Evolutionary conservation across 2,888 invertebrate genomes (phyloP).

Genomic region (Drosophila rubida): DNA sequence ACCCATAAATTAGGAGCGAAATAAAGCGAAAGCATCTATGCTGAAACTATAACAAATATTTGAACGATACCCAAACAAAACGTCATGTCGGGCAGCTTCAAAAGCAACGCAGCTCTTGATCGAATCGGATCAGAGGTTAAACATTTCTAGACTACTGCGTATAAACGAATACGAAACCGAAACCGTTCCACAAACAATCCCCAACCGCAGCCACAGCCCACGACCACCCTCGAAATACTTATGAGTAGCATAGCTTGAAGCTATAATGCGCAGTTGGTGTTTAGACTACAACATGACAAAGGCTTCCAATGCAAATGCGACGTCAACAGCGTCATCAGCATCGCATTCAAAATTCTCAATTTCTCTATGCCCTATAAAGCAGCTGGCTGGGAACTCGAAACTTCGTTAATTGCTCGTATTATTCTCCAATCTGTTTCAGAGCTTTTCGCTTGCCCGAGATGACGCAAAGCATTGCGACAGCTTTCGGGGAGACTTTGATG

Average conservation of each 20-base stretch:
- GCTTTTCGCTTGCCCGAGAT: conserved; percentile 15
- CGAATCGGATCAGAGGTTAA: conserved; percentile 27
- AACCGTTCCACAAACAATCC: background rate
- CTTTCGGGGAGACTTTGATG: conserved; percentile 27
- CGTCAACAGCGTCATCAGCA: conserved; percentile 17
- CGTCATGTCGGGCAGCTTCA: conserved; percentile 50
- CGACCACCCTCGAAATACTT: conserved; percentile 30
- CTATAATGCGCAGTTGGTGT: conserved; percentile 43
- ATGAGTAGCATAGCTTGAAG: conserved; percentile 26
- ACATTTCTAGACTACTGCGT: conserved; percentile 61
- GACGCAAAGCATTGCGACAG: conserved; percentile 35
- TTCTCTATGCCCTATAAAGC: conserved; percentile 25
- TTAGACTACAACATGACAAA: conserved; percentile 15
- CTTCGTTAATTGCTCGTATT: conserved; percentile 10
- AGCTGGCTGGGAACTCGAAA: background rate
- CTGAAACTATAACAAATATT: conserved; percentile 50
- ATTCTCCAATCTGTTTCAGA: conserved; percentile 1
- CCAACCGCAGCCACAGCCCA: conserved; percentile 17
- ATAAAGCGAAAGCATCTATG: conserved; percentile 22
- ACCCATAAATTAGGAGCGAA: conserved; percentile 44
- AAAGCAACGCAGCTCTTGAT: conserved; percentile 32
- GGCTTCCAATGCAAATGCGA: conserved; percentile 21
- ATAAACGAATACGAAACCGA: conserved; percentile 34
- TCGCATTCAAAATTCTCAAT: conserved; percentile 17
- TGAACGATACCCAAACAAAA: conserved; percentile 44